Evolutionary conservation across 2,113 vertebrate species (phyloP).

Genomic region (Phalacrocorax aristotelis): DNA sequence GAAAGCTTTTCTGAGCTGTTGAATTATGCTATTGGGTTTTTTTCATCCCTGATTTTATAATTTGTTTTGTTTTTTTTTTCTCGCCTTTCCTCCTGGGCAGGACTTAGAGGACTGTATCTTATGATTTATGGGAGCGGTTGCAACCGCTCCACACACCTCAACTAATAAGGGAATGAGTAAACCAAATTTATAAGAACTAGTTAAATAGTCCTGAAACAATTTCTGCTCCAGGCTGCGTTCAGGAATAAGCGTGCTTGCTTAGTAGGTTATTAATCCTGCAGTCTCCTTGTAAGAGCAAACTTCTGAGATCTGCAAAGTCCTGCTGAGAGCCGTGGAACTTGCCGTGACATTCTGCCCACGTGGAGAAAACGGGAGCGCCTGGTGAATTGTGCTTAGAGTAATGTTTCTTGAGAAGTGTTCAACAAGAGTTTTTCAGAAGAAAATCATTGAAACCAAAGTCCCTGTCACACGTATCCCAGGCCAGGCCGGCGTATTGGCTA

Average conservation of each 20-base stretch:
- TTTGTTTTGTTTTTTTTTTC: neutral
- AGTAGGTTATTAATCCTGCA: neutral
- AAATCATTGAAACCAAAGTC: neutral
- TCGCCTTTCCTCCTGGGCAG: neutral
- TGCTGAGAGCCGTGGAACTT: neutral
- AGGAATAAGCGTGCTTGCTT: neutral
- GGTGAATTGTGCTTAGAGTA: neutral
- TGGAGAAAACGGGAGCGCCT: neutral
- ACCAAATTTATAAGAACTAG: neutral
- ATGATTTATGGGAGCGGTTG: neutral
- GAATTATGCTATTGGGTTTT: neutral
- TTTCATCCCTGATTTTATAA: neutral
- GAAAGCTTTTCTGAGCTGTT: neutral
- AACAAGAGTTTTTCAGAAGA: neutral
- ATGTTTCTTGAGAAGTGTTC: neutral
- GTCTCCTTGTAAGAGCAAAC: neutral
- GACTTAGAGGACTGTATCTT: neutral
- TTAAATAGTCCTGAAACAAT: neutral
- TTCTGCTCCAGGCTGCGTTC: neutral
- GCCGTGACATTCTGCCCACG: neutral
- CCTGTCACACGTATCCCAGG: accelerated
- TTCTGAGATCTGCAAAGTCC: neutral
- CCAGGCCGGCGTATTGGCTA: neutral
- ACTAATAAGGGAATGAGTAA: neutral
- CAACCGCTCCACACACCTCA: neutral